Conservation (phyloP, 1,140 invertebrate genomes). For the Drosophila sucinea region DNA sequence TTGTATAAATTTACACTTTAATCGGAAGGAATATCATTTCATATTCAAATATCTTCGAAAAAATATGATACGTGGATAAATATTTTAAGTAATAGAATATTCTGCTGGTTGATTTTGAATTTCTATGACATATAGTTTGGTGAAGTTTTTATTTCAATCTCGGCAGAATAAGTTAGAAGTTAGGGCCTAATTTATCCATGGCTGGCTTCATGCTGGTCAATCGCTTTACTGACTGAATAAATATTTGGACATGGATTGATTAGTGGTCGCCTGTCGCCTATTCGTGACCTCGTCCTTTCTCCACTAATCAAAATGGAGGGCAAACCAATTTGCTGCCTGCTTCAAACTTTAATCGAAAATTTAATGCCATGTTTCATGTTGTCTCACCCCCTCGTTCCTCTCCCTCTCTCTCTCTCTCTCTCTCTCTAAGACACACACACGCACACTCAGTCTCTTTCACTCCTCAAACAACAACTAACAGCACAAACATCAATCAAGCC, state of each 20-base stretch:
- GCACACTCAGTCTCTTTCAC: background rate
- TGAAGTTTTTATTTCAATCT: background rate
- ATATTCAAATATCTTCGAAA: too few species aligned
- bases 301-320: conserved; percentile 27
- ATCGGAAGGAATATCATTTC: too few species aligned
- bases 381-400: background rate
- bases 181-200: background rate
- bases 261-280: conserved; percentile 26
- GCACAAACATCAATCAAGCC: conserved; percentile 78
- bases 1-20: too few species aligned
- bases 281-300: conserved; percentile 19
- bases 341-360: conserved; percentile 75
- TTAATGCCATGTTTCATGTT: conserved; percentile 51
- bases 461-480: conserved; percentile 73
- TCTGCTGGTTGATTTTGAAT: too few species aligned
- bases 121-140: background rate
- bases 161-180: background rate
- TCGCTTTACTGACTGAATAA: conserved; percentile 21
- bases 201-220: background rate
- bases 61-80: too few species aligned
- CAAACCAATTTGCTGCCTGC: conserved; percentile 64
- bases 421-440: background rate
- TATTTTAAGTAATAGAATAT: too few species aligned
- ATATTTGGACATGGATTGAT: conserved; percentile 53
- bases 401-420: background rate